Percentiles rank a stretch among this genome's conserved stretches.
Conservation (phyloP, 2,888 invertebrate species). For the Trypoxylon attenuatum region DNA sequence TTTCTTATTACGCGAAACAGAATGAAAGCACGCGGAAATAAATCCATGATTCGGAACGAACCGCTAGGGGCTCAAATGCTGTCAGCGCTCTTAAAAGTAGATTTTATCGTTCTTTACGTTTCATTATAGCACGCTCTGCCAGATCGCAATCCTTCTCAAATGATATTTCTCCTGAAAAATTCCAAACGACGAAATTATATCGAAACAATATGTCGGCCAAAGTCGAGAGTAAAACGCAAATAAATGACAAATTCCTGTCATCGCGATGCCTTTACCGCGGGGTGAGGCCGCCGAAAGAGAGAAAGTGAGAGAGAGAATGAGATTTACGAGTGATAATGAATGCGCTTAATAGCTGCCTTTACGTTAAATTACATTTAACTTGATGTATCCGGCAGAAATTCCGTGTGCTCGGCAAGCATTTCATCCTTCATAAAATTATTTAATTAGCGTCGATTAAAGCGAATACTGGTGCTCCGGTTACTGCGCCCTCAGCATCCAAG, state of each 20-base stretch:
- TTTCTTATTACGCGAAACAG: conserved; percentile 21
- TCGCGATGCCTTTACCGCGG: not conserved
- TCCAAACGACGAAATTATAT: not conserved
- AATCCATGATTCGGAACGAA: conserved; percentile 10
- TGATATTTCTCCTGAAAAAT: not conserved
- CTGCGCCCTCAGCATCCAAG: too few relatives aligned
- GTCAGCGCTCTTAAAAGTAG: not conserved
- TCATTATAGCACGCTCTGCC: too few relatives aligned
- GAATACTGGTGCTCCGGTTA: too few relatives aligned
- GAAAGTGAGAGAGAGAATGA: too few relatives aligned
- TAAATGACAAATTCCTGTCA: not conserved
- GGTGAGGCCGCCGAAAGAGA: not conserved
- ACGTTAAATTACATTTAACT: not conserved
- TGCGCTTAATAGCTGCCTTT: not conserved
- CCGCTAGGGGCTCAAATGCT: conserved; percentile 5
- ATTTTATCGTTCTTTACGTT: not conserved
- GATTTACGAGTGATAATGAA: not conserved
- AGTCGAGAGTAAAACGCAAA: not conserved
- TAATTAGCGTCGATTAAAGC: too few relatives aligned
- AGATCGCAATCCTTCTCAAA: too few relatives aligned
- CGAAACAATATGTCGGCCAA: not conserved
- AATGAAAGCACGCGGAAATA: conserved; percentile 19
- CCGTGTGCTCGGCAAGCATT: too few relatives aligned
- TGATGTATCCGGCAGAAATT: too few relatives aligned
- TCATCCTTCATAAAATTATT: too few relatives aligned